Base-by-base conservation (phyloP, 2,888 invertebrate genomes). In the Epicampocera succincta region DNA sequence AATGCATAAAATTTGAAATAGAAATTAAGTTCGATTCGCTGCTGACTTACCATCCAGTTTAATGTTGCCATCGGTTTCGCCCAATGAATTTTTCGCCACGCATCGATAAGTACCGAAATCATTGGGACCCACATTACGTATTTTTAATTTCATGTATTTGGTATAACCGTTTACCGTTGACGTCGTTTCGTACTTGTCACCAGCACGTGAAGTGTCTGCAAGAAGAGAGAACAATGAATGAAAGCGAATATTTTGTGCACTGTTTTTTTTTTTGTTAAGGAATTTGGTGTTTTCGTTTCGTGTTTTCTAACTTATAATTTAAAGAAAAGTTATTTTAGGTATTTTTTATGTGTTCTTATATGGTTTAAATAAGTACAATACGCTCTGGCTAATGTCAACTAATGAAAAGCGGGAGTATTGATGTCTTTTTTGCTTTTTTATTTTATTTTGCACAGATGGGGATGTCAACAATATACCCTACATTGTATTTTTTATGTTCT, bases 91-190 rank as follows among this genome's bases (percentile, higher is more conserved):
- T 92, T 97, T 97, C 68, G 97, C 97, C 83, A 97, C 96, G 90
- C 97, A 97, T 90, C 96, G 95, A 92, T 97, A 97, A 69, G 96
- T 96, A 77, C 96, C 96, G 90, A 96, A 97, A 91, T 97, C 97
- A 86, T 93, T 93, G 80, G 93, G 92, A 65, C 94, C 94, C 84
- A 97, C 95, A 90, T 94, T 94, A 77, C 95, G 93, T 90, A 97
- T 96, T 92, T 96, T 97, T 89, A 97, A 93, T 93, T 95, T 95
- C 97, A 97, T 97, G 92, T 95, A 96, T 90, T 96, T 95, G 90
- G 95, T 97, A 93, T 97, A 97, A 87, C 95, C 95, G 89, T 93
- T 96, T 92, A 97, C 96, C 88, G 94, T 94, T 84, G 95, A 94
- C 78, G 95, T 93, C 60, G 96, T 95, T 90, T 96, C 95, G 92